Evolutionary conservation across 1,140 invertebrate species (phyloP).

Genomic region (Gerris buenoi): DNA sequence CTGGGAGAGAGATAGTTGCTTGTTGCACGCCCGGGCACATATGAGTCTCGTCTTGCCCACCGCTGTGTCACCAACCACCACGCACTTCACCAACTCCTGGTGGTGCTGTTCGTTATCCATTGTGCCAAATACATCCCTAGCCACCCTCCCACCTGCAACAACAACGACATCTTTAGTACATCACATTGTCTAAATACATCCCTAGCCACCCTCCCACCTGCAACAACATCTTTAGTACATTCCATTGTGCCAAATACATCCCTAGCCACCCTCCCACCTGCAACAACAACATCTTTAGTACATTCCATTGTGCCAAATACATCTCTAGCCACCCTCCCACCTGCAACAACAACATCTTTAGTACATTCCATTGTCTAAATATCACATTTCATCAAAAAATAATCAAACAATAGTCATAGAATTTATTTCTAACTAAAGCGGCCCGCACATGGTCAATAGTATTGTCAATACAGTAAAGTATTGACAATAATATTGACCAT

Average conservation of each 20-base stretch:
- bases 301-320: constrained; percentile 51
- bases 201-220: too few relatives aligned
- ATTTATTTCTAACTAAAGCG: too few relatives aligned
- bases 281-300: constrained; percentile 87
- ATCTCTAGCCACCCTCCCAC: constrained; percentile 12
- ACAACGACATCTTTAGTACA: too few relatives aligned
- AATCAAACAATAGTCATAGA: too few relatives aligned
- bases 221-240: too few relatives aligned
- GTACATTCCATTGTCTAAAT: too few relatives aligned
- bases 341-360: background rate
- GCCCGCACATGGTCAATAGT: too few relatives aligned
- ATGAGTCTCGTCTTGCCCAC: constrained; percentile 92
- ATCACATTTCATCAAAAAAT: too few relatives aligned
- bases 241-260: too few relatives aligned
- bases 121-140: constrained; percentile 21
- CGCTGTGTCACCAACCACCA: constrained; percentile 87
- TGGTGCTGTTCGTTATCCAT: constrained; percentile 91
- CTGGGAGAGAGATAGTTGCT: constrained; percentile 79
- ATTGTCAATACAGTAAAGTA: too few relatives aligned
- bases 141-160: background rate
- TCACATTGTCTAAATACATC: too few relatives aligned
- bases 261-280: constrained; percentile 90
- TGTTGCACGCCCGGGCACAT: constrained; percentile 86
- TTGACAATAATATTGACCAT: too few relatives aligned
- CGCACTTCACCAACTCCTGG: constrained; percentile 90